Percentiles rank a stretch among this genome's conserved stretches.
Conservation (phyloP, 2,888 invertebrate species). For the Rhamnusium bicolor region DNA sequence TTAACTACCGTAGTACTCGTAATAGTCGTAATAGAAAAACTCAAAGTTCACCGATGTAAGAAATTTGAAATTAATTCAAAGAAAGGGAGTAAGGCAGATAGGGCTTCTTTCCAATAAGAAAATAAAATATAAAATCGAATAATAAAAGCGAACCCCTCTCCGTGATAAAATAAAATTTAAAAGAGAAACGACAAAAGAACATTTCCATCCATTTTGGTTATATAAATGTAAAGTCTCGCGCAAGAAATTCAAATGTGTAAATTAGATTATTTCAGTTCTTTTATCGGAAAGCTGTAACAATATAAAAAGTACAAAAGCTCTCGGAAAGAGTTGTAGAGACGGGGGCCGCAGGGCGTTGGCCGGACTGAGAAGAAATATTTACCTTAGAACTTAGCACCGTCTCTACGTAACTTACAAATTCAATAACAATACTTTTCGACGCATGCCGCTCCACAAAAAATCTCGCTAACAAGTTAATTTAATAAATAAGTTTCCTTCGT, state of each 20-base stretch:
- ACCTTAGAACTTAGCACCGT: conserved; percentile 62
- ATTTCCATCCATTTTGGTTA: conserved; percentile 69
- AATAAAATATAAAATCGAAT: conserved; percentile 68
- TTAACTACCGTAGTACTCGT: conserved; percentile 2
- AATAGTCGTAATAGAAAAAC: conserved; percentile 17
- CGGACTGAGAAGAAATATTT: conserved; percentile 60
- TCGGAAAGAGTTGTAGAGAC: conserved; percentile 63
- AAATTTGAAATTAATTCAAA: conserved; percentile 60
- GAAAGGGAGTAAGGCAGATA: conserved; percentile 48
- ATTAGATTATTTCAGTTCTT: conserved; percentile 70
- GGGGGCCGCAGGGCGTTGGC: conserved; percentile 53
- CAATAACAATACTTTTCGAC: conserved; percentile 56
- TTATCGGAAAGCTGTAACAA: conserved; percentile 68
- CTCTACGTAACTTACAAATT: conserved; percentile 57
- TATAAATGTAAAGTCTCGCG: conserved; percentile 69
- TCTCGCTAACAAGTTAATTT: conserved; percentile 29
- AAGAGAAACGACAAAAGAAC: conserved; percentile 67
- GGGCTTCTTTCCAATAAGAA: conserved; percentile 59
- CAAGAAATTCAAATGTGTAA: conserved; percentile 70
- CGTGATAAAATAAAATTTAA: conserved; percentile 66
- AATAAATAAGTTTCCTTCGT: conserved; percentile 9
- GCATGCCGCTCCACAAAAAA: conserved; percentile 30
- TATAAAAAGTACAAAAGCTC: conserved; percentile 66
- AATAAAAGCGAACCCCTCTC: conserved; percentile 62
- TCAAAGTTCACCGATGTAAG: conserved; percentile 32